Conservation (phyloP, 2,797 vertebrate species). For the Stomatorhinus walkeri region DNA sequence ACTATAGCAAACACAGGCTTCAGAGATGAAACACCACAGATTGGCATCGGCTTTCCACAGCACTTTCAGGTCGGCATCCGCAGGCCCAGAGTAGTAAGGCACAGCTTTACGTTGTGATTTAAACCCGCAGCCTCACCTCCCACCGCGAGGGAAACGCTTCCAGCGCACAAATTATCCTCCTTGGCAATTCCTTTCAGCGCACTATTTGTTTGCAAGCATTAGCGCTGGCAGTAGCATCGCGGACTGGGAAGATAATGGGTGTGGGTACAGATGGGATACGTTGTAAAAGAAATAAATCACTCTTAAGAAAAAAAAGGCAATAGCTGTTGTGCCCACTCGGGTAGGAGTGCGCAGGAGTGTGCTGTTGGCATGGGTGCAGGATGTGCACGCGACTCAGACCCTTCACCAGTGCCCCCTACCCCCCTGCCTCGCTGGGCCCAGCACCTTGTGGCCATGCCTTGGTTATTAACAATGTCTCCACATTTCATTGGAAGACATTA, state of each 20-base stretch:
- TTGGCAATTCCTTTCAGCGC: constrained; percentile 7
- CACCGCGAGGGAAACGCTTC: neutral
- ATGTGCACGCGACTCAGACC: neutral
- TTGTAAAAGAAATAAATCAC: constrained; percentile 7
- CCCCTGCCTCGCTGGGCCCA: neutral
- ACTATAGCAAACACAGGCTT: constrained; percentile 14
- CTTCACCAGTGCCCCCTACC: neutral
- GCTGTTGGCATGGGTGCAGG: neutral
- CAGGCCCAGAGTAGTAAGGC: neutral
- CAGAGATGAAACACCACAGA: neutral
- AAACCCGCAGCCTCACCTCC: neutral
- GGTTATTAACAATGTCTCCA: constrained; percentile 50
- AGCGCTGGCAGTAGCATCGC: neutral
- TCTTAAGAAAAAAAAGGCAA: neutral
- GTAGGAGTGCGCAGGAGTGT: neutral
- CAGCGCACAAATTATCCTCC: constrained; percentile 18
- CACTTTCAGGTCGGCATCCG: neutral
- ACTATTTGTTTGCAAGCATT: constrained; percentile 8
- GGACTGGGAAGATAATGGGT: constrained; percentile 5
- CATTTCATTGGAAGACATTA: constrained; percentile 47
- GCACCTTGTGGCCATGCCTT: constrained; percentile 32
- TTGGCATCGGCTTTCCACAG: neutral
- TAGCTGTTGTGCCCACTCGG: neutral
- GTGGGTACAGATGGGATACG: constrained; percentile 1
- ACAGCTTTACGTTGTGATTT: neutral